These are phyloP conservation scores for Hepsetus odoe DNA, from an alignment of 2,113 vertebrate genomes.

Conservation along the genomic window DNA sequence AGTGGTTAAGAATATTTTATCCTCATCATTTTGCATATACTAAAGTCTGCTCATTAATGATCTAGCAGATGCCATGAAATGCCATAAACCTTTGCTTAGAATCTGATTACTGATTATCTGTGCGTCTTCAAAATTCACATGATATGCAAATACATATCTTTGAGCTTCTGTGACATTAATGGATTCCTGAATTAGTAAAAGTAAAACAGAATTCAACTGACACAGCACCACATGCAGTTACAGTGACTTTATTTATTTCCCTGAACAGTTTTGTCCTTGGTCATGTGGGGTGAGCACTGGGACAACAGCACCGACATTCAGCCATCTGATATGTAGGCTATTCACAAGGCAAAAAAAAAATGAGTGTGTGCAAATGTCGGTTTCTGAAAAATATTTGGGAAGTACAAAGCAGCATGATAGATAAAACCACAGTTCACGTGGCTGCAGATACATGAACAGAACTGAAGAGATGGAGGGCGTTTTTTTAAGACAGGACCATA, in stretches of 20 bases:
- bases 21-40: too few relatives aligned
- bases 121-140: too few relatives aligned
- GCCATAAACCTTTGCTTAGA: too few relatives aligned
- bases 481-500: conserved; percentile 88
- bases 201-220: conserved; percentile 21
- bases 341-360: conserved; percentile 58
- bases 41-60: too few relatives aligned
- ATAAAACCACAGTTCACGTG: conserved; percentile 33
- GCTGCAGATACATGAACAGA: conserved; percentile 36
- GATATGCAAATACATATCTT: too few relatives aligned
- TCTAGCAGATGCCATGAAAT: too few relatives aligned
- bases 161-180: too few relatives aligned
- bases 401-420: conserved; percentile 53
- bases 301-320: conserved; percentile 48
- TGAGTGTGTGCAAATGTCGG: conserved; percentile 20
- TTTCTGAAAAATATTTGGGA: conserved; percentile 47
- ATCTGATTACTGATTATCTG: too few relatives aligned
- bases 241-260: conserved; percentile 62
- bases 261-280: conserved; percentile 53
- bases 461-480: not conserved
- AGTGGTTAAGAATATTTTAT: too few relatives aligned
- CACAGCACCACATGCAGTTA: conserved; percentile 50
- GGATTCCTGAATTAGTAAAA: not conserved
- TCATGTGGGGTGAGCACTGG: conserved; percentile 41
- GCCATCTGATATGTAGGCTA: conserved; percentile 25